Percentiles rank a stretch among this genome's conserved stretches.
Conservation (phyloP, 2,113 vertebrate genomes). For the Trichomycterus rosablanca region DNA sequence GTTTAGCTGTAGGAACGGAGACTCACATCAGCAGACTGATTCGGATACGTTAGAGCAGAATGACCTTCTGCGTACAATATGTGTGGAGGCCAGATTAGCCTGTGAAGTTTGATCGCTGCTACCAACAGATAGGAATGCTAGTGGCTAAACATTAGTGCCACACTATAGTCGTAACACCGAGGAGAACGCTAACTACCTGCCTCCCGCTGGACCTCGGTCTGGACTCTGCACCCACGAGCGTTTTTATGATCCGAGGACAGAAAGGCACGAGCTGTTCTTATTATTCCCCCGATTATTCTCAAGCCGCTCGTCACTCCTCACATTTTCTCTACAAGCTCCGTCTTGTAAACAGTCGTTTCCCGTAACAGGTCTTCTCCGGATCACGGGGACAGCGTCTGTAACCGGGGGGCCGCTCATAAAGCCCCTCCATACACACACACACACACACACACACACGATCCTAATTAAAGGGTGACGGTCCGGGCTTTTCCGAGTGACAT, state of each 20-base stretch:
- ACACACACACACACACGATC: conserved; percentile 49
- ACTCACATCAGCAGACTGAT: too few species aligned
- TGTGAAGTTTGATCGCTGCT: conserved; percentile 3
- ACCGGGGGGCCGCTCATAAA: conserved; percentile 46
- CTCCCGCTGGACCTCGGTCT: conserved; percentile 12
- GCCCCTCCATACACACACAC: too few species aligned
- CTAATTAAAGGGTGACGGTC: conserved; percentile 63
- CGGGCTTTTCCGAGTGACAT: conserved; percentile 60
- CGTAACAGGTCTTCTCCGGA: conserved; percentile 41
- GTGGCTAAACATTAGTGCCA: too few species aligned
- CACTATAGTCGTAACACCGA: too few species aligned
- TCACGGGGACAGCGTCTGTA: conserved; percentile 37
- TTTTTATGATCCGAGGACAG: conserved; percentile 48
- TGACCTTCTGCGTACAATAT: conserved; percentile 3
- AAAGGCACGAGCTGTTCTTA: conserved; percentile 31
- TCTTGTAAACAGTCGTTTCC: conserved; percentile 35
- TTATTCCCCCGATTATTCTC: conserved; percentile 42
- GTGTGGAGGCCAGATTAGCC: neutral
- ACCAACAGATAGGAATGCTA: neutral
- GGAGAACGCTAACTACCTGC: conserved; percentile 3
- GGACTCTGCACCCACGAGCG: conserved; percentile 46
- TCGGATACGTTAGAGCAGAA: too few species aligned
- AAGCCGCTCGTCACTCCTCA: neutral
- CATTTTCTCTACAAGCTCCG: conserved; percentile 7
- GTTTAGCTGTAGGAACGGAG: too few species aligned